phyloP scores from a whole-genome alignment of 2,113 vertebrate genomes.

The Neolamprologus devosi region DNA sequence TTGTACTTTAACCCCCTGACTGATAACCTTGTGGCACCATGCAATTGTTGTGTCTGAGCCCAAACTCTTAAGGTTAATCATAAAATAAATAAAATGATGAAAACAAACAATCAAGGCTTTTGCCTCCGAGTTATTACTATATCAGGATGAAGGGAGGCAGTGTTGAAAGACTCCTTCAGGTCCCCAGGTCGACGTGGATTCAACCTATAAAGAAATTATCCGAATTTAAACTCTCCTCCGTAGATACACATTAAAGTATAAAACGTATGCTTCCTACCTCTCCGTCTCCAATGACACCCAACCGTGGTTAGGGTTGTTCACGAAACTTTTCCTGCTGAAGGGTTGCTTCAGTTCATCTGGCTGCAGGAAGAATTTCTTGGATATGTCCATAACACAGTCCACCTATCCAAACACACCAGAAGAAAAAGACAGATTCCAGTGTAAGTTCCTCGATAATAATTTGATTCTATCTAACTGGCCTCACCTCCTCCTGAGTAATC shows the following conservation, averaged over 20 bases:
- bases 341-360: conserved; percentile 53
- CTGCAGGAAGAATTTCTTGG: conserved; percentile 62
- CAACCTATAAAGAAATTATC: conserved; percentile 40
- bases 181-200: conserved; percentile 61
- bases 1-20: neutral
- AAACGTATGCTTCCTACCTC: conserved; percentile 17
- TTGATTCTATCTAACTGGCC: neutral
- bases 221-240: neutral
- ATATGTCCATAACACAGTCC: conserved; percentile 38
- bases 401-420: conserved; percentile 35
- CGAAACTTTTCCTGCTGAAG: conserved; percentile 31
- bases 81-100: neutral
- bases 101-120: neutral
- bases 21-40: neutral
- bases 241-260: neutral
- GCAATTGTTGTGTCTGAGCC: neutral
- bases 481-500: conserved; percentile 61
- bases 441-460: neutral
- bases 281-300: conserved; percentile 61
- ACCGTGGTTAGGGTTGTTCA: conserved; percentile 47
- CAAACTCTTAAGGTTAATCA: neutral
- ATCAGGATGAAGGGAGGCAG: neutral
- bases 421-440: neutral
- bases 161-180: conserved; percentile 71
- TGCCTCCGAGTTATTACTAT: conserved; percentile 45